A percentile compares a stretch with the other conserved stretches of the same genome.
Conservation (phyloP, 2,113 vertebrate species). For the Polyodon spathula region DNA sequence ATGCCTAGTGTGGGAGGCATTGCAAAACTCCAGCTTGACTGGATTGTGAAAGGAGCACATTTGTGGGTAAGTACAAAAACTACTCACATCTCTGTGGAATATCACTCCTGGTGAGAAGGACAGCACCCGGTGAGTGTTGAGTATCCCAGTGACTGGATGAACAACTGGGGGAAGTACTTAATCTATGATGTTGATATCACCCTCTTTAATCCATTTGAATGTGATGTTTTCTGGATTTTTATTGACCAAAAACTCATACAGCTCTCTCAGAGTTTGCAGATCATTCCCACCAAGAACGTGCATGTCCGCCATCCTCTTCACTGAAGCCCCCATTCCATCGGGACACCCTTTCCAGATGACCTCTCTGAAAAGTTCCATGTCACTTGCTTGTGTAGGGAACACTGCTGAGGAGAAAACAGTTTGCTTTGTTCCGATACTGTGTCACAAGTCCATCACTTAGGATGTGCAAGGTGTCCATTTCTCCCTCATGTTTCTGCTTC, state of each 20-base stretch:
- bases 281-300: background rate
- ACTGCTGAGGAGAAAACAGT: slow-evolving; percentile 8
- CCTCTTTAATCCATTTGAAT: background rate
- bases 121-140: background rate
- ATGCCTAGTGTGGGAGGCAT: background rate
- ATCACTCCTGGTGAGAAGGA: background rate
- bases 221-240: background rate
- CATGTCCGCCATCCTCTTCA: background rate
- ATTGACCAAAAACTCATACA: background rate
- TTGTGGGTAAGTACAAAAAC: background rate
- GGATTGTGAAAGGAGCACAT: background rate
- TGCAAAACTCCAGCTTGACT: background rate
- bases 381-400: slow-evolving; percentile 5
- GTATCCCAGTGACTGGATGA: background rate
- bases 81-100: background rate
- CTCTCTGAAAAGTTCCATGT: slow-evolving; percentile 2
- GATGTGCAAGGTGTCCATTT: slow-evolving; percentile 6
- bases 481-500: background rate
- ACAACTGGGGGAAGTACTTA: background rate
- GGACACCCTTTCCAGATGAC: slow-evolving; percentile 6
- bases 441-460: slow-evolving; percentile 11
- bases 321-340: slow-evolving; percentile 1
- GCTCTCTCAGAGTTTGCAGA: background rate
- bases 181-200: background rate
- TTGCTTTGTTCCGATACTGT: slow-evolving; percentile 5